A percentile compares a stretch with the other conserved stretches of the same genome.
phyloP scores from a whole-genome alignment of 92 coral and sea anemone species.

The Phenganax subtilis region DNA sequence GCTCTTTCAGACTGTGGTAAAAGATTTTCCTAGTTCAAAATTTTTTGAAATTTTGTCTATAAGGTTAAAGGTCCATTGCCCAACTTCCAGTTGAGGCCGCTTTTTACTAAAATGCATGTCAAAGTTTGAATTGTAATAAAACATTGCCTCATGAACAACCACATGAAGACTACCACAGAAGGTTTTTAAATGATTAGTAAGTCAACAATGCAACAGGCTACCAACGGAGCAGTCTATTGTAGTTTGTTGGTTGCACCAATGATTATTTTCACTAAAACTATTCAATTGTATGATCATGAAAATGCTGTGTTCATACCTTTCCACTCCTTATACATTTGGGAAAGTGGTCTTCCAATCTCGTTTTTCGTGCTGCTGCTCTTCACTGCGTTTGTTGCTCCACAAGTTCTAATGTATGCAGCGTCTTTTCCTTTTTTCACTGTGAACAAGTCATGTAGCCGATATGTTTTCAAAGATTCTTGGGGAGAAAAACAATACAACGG shows the following conservation, averaged over 20 bases:
- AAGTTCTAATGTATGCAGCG: constrained; percentile 48
- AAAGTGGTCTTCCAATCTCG: constrained; percentile 48
- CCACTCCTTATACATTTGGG: constrained; percentile 53
- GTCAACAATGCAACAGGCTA: too few relatives aligned
- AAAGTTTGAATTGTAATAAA: too few relatives aligned
- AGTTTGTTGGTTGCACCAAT: neutral
- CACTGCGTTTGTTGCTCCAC: constrained; percentile 45
- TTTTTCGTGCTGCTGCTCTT: constrained; percentile 38
- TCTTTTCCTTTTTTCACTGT: constrained; percentile 53
- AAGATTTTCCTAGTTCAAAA: too few relatives aligned
- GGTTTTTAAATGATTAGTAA: too few relatives aligned
- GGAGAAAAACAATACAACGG: neutral
- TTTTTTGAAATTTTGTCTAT: too few relatives aligned
- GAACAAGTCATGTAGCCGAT: constrained; percentile 43
- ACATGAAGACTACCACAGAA: too few relatives aligned
- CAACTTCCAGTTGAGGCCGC: too few relatives aligned
- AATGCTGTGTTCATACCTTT: neutral
- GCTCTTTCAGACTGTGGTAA: too few relatives aligned
- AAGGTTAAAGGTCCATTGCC: too few relatives aligned
- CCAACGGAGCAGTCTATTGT: too few relatives aligned
- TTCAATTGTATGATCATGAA: neutral
- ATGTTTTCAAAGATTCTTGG: constrained; percentile 13
- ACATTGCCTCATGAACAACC: too few relatives aligned
- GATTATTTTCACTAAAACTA: neutral
- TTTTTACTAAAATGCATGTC: too few relatives aligned